Percentiles rank a stretch among this genome's conserved stretches.
phyloP scores from a whole-genome alignment of 2,113 vertebrate species.

The Sapayoa aenigma region DNA sequence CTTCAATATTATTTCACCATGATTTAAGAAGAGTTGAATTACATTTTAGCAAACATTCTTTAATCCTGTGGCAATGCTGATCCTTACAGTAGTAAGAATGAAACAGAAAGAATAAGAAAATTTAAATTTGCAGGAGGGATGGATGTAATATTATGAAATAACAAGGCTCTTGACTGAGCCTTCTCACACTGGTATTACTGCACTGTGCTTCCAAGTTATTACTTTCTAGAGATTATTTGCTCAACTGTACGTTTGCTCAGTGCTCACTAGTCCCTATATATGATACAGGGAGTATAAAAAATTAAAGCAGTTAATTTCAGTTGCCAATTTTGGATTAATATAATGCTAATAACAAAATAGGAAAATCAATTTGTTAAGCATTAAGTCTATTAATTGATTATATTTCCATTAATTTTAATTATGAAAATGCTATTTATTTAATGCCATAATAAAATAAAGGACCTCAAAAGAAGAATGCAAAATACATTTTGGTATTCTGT shows the following conservation, averaged over 20 bases:
- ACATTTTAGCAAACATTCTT: neutral
- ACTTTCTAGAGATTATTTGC: neutral
- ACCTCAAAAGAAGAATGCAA: neutral
- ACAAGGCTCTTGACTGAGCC: neutral
- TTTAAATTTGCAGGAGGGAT: neutral
- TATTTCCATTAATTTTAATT: neutral
- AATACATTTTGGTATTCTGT: neutral
- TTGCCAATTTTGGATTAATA: neutral
- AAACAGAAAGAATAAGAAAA: neutral
- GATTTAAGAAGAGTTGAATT: neutral
- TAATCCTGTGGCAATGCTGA: neutral
- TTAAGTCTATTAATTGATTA: neutral
- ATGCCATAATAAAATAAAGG: conserved; percentile 1
- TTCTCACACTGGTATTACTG: neutral
- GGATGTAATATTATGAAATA: neutral
- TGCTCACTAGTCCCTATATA: neutral
- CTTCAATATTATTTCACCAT: neutral
- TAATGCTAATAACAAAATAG: neutral
- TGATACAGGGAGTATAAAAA: too few relatives aligned
- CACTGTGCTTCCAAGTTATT: neutral
- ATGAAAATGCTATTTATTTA: neutral
- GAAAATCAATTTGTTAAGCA: neutral
- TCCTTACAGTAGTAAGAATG: neutral
- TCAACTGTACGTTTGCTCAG: neutral
- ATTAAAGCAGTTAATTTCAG: neutral